A percentile compares a stretch with the other conserved stretches of the same genome.
These are phyloP conservation scores for Drosophila pallidifrons DNA, from an alignment of 1,140 invertebrate genomes.

Conservation along the genomic window DNA sequence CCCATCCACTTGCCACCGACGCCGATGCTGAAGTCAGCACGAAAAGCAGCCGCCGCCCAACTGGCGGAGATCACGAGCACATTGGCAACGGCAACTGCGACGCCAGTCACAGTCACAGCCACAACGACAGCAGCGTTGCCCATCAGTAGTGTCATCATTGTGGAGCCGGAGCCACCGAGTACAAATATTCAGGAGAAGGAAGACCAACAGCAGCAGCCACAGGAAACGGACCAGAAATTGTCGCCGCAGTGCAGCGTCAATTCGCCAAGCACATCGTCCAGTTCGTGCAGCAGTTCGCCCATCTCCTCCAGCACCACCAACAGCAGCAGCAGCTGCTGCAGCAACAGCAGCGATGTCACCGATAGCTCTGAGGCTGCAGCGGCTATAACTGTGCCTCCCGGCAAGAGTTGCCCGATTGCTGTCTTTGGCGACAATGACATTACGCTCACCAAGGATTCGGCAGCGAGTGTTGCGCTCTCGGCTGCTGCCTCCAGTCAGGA, in stretches of 20 bases:
- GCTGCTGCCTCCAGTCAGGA: slow-evolving; percentile 28
- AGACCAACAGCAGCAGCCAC: background rate
- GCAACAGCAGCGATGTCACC: slow-evolving; percentile 20
- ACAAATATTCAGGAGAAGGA: slow-evolving; percentile 48
- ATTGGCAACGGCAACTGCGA: background rate
- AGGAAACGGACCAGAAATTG: slow-evolving; percentile 22
- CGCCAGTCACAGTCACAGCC: background rate
- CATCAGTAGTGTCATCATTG: slow-evolving; percentile 53
- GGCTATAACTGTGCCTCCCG: slow-evolving; percentile 27
- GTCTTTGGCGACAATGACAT: slow-evolving; percentile 81
- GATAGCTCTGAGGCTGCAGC: slow-evolving; percentile 27
- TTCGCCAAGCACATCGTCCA: slow-evolving; percentile 58
- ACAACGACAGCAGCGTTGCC: slow-evolving; percentile 43
- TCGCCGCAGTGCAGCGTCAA: slow-evolving; percentile 32
- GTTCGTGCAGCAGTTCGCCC: slow-evolving; percentile 70
- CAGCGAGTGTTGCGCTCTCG: slow-evolving; percentile 58
- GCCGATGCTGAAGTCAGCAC: slow-evolving; percentile 72
- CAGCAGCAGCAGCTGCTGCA: slow-evolving; percentile 51
- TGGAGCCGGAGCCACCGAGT: slow-evolving; percentile 59
- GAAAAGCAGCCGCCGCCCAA: slow-evolving; percentile 57
- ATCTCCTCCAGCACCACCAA: slow-evolving; percentile 34
- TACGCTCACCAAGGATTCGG: slow-evolving; percentile 77
- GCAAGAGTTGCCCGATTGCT: slow-evolving; percentile 70
- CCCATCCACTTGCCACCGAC: slow-evolving; percentile 76
- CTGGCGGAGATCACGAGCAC: slow-evolving; percentile 20